Evolutionary conservation across 2,888 invertebrate species (phyloP), one percentile per base, ranked within the genome.

Genomic region (Drosophila limbata): DNA sequence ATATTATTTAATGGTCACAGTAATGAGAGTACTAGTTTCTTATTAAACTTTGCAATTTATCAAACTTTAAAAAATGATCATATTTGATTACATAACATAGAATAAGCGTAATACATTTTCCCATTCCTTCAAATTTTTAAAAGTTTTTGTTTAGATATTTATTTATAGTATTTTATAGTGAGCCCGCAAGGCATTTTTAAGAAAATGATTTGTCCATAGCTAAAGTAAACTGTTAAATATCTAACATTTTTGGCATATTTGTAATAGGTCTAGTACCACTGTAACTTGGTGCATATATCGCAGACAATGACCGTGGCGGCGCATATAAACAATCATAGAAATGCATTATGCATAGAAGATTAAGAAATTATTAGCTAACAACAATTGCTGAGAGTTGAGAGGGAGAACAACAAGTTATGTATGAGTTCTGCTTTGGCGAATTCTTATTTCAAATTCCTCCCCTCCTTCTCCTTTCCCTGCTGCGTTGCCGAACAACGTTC

Each of bases 351-450:
- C 76, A 88, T 84, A 79, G 69, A 63, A 81, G 84, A 81, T 87
- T 87, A 81, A 81, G 68, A 81, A 84, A 86, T 88, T 88, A 88
- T 88, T 86, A 81, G 88, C 72, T 69, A 65, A 68, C 74, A 64
- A 56, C 69, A 64, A 73, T 63, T 62, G 73, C 55, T 11, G 50
- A 4, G 42, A 67, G 19, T 40, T 19, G 17, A 60, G 15, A 48
- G 50, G 15, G 17, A n/a, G 25, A 50, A 15, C 15, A 62, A 13
- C 21, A 31, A 44, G 57, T 56, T 53, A 25, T 40, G 50, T 53
- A 25, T 40, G 50, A 50, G 72, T 71, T 76, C 17, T 61, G 47
- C 44, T 69, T 69, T 48, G 45, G 45, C 13, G 39, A 53, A 55
- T 45, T 48, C 44, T 57, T 25, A 40, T 50, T 40, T 44, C 19